Evolutionary conservation across 2,888 invertebrate species (phyloP).

Genomic region (Ochlodes sylvanus): DNA sequence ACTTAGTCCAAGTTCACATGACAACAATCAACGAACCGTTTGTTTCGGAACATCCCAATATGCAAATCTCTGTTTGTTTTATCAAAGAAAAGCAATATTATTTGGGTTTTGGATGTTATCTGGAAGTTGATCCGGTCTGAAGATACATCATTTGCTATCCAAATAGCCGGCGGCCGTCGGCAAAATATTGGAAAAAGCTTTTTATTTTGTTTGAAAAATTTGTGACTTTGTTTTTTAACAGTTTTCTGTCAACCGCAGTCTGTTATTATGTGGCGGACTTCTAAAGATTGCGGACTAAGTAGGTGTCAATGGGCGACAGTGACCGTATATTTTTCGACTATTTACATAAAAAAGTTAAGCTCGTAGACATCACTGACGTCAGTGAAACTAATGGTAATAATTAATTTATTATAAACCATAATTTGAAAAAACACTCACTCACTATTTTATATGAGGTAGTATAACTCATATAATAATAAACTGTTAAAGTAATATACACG

Average conservation of each 20-base stretch:
- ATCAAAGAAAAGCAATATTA: constrained; percentile 73
- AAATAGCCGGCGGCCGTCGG: constrained; percentile 66
- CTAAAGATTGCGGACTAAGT: too few species aligned
- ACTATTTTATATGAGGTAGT: too few species aligned
- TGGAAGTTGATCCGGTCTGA: constrained; percentile 65
- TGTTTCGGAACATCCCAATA: constrained; percentile 74
- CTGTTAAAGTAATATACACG: background rate
- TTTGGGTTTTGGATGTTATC: constrained; percentile 74
- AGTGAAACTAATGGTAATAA: too few species aligned
- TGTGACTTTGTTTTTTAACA: background rate
- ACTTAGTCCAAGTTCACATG: constrained; percentile 40
- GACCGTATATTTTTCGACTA: too few species aligned
- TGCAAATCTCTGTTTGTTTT: constrained; percentile 82
- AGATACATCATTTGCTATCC: constrained; percentile 80
- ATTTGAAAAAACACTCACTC: too few species aligned
- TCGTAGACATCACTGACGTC: too few species aligned
- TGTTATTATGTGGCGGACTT: too few species aligned
- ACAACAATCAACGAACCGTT: constrained; percentile 58
- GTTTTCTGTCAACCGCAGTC: background rate
- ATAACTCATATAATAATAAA: background rate
- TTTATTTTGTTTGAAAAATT: constrained; percentile 6
- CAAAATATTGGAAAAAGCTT: constrained; percentile 8
- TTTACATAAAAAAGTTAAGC: too few species aligned
- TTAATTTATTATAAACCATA: too few species aligned
- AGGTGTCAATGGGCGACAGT: too few species aligned